Conservation (phyloP, 2,888 invertebrate genomes). For the Nemapogon koenigi region DNA sequence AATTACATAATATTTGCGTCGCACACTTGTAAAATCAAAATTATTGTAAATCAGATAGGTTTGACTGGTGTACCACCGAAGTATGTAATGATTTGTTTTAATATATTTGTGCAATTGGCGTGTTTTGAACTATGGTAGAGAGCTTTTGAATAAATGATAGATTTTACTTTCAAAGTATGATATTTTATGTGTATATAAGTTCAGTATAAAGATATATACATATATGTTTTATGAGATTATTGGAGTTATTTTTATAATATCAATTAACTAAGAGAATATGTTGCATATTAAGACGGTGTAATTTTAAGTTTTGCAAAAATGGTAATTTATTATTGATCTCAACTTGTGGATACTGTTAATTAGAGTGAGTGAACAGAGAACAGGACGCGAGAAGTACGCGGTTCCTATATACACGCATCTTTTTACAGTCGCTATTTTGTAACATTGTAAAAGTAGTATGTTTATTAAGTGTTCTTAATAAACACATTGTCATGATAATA, state of each 20-base stretch:
- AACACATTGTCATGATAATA: constrained; percentile 27
- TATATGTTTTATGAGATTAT: constrained; percentile 41
- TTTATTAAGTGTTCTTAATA: constrained; percentile 52
- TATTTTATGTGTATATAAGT: constrained; percentile 13
- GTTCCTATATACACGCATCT: constrained; percentile 9
- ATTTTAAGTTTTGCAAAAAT: constrained; percentile 16
- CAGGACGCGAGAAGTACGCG: background rate
- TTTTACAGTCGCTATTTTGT: constrained; percentile 46
- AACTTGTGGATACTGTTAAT: too few relatives aligned
- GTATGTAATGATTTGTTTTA: constrained; percentile 3
- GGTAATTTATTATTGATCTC: constrained; percentile 19
- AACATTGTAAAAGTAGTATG: constrained; percentile 45
- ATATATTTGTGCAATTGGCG: constrained; percentile 4
- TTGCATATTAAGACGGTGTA: constrained; percentile 4
- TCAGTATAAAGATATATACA: constrained; percentile 15
- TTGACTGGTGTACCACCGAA: constrained; percentile 7
- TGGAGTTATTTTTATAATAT: constrained; percentile 48
- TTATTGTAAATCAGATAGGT: too few relatives aligned
- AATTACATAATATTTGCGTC: too few relatives aligned
- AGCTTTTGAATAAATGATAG: constrained; percentile 4
- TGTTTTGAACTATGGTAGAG: background rate
- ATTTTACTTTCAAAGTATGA: constrained; percentile 10
- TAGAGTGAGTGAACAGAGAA: background rate
- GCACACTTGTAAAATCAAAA: too few relatives aligned
- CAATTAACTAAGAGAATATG: constrained; percentile 3